Conservation (phyloP, 2,113 vertebrate species). For the Pelobates fuscus region DNA sequence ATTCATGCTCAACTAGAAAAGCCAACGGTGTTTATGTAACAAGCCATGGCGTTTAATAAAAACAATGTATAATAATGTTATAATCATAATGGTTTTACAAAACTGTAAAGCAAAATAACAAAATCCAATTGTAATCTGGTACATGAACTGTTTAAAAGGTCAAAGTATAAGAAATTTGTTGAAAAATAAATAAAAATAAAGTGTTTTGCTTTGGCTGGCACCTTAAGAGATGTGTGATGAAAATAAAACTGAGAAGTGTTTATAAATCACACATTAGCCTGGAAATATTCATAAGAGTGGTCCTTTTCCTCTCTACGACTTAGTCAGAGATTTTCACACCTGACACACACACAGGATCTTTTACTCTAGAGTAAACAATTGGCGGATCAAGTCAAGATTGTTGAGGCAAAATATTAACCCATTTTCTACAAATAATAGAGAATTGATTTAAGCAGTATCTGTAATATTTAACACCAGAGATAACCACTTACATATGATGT, state of each 20-base stretch:
- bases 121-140: not conserved
- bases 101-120: not conserved
- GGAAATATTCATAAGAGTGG: slow-evolving; percentile 19
- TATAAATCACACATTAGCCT: slow-evolving; percentile 15
- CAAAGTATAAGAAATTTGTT: slow-evolving; percentile 5
- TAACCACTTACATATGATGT: too few species aligned
- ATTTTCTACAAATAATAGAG: not conserved
- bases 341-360: not conserved
- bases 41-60: too few species aligned
- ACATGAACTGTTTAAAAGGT: not conserved
- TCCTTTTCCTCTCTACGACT: slow-evolving; percentile 4
- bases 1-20: too few species aligned
- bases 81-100: too few species aligned
- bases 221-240: slow-evolving; percentile 36
- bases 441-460: too few species aligned
- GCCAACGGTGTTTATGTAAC: too few species aligned
- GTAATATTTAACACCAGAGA: too few species aligned
- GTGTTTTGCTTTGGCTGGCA: slow-evolving; percentile 13
- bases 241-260: not conserved
- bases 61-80: too few species aligned
- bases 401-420: slow-evolving; percentile 6
- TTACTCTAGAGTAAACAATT: slow-evolving; percentile 25
- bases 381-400: slow-evolving; percentile 10
- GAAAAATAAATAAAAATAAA: not conserved
- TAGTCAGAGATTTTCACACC: slow-evolving; percentile 43